Base-by-base conservation (phyloP, 2,797 vertebrate species). In the Lates japonicus region DNA sequence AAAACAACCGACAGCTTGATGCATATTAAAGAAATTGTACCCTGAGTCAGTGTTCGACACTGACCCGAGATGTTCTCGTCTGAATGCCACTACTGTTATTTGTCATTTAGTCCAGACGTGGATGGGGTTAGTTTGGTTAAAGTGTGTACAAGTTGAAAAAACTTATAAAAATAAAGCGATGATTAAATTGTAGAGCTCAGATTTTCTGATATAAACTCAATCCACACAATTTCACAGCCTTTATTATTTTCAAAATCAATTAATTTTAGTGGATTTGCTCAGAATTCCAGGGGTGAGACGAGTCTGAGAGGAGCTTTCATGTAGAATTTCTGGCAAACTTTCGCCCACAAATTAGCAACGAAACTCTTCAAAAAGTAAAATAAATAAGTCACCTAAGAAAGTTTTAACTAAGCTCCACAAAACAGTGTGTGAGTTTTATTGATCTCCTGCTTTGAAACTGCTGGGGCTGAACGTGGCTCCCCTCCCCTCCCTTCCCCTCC, bases 341-440 rank as follows among this genome's bases (percentile, higher is more conserved):
- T 58, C 37, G 12, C 33, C 13, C 44, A 1, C n/a, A 19, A 22
- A 70, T 58, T 11, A 25, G 17, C 66, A 42, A 17, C 42, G 46
- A 12, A 39, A 61, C 62, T 29, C 48, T 25, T 66, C 31, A 49
- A 42, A 64, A 17, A 54, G 3, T 5, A 66, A 33, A 58, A 42
- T 5, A 62, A 16, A 33, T 4, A 42, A 42, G 14, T 12, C 9
- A 41, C 39, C 1, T 29, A 1, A 29, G 25, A 22, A 69, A 48
- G 22, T 35, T 61, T 10, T 0, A 59, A 31, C 22, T 2, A 31
- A 33, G 64, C 57, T 42, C 46, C 17, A 33, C 65, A 81, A 54
- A 86, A 73, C 61, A 79, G 60, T 29, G 80, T 78, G 73, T 70
- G 87, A 89, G 80, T 31, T 78, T 58, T 63, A 92, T 94, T 70